Conservation (phyloP, 2,888 invertebrate species). For the Anoncus sp. region DNA sequence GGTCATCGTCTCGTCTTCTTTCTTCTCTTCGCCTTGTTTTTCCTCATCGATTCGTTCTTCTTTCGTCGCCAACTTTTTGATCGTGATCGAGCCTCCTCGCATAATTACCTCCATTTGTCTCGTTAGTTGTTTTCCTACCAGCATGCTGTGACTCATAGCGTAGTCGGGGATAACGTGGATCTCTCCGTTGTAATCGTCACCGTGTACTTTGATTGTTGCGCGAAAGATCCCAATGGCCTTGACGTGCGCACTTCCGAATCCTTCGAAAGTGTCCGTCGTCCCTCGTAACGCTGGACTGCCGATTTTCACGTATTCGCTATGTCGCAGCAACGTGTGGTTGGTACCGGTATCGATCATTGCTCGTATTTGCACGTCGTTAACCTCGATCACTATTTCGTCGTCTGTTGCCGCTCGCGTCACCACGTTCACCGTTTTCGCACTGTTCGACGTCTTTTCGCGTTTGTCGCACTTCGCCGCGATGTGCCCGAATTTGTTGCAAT, state of each 20-base stretch:
- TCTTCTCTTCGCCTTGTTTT: neutral
- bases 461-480: conserved; percentile 46
- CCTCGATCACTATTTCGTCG: conserved; percentile 13
- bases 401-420: conserved; percentile 10
- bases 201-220: conserved; percentile 19
- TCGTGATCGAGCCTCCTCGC: conserved; percentile 14
- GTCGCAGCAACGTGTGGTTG: conserved; percentile 33
- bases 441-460: conserved; percentile 3
- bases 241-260: conserved; percentile 36
- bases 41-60: conserved; percentile 40
- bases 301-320: conserved; percentile 39
- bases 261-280: conserved; percentile 21
- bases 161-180: conserved; percentile 28
- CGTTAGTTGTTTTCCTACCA: conserved; percentile 28
- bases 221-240: conserved; percentile 32
- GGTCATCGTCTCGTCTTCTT: neutral
- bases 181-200: conserved; percentile 13
- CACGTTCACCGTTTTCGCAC: neutral
- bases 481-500: conserved; percentile 49
- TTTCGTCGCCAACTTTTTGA: conserved; percentile 36
- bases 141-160: conserved; percentile 29
- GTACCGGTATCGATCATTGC: conserved; percentile 56
- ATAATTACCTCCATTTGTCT: conserved; percentile 38
- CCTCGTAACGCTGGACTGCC: conserved; percentile 34
- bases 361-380: conserved; percentile 12